These are phyloP conservation scores for Astreopora myriophthalma DNA, from an alignment of 64 coral and sea anemone genomes.

Conservation along the genomic window DNA sequence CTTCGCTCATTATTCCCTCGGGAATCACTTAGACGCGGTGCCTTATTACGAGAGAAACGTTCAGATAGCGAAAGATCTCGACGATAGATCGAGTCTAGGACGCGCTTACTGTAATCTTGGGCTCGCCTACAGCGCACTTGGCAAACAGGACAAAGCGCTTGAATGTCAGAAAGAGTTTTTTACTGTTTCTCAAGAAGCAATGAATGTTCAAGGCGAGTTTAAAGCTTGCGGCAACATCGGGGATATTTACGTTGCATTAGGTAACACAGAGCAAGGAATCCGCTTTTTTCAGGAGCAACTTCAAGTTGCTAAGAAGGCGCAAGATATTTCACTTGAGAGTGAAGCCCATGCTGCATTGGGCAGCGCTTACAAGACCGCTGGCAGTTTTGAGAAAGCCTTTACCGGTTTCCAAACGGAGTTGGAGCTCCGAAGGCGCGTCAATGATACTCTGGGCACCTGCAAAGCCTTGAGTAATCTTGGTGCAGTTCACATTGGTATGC, in stretches of 20 bases:
- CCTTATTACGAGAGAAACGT: conserved; percentile 91
- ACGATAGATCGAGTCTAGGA: conserved; percentile 82
- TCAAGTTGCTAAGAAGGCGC: conserved; percentile 68
- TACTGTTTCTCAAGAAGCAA: conserved; percentile 72
- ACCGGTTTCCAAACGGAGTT: conserved; percentile 68
- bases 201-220: conserved; percentile 71
- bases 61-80: conserved; percentile 71
- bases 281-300: conserved; percentile 87
- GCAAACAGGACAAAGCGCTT: conserved; percentile 77
- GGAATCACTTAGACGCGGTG: conserved; percentile 78
- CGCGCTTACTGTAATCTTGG: conserved; percentile 90
- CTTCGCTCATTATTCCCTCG: conserved; percentile 88
- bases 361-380: conserved; percentile 74
- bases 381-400: conserved; percentile 75
- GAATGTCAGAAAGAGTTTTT: conserved; percentile 84
- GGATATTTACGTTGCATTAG: conserved; percentile 82
- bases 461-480: conserved; percentile 82
- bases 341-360: conserved; percentile 82
- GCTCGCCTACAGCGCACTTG: conserved; percentile 75
- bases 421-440: conserved; percentile 25
- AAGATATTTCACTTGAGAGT: conserved; percentile 63
- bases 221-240: conserved; percentile 93
- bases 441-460: conserved; percentile 64
- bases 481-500: conserved; percentile 40
- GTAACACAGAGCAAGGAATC: conserved; percentile 66